Conservation (phyloP, 37 sponge, comb jelly and placozoan genomes). For the Dysidea cf. avara region DNA sequence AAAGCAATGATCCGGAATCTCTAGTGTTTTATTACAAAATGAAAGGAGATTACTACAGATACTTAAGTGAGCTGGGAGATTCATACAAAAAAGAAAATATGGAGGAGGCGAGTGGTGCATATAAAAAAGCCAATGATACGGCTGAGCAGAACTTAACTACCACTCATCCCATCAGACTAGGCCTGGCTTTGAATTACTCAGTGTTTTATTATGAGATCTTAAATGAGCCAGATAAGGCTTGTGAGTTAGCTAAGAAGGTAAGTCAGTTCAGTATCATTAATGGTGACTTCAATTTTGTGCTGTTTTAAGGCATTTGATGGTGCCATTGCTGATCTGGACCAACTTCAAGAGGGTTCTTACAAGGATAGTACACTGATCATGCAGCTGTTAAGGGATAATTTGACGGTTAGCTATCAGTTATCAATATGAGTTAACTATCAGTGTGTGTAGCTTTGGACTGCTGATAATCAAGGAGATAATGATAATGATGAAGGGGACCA, state of each 20-base stretch:
- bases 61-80: too few species aligned
- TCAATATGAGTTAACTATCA: background rate
- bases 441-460: constrained; percentile 31
- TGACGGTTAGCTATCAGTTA: constrained; percentile 54
- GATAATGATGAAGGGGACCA: constrained; percentile 41
- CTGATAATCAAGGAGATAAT: constrained; percentile 28
- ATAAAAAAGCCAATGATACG: constrained; percentile 45
- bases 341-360: constrained; percentile 85
- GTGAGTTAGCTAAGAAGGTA: constrained; percentile 77
- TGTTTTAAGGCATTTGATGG: constrained; percentile 85
- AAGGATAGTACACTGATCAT: constrained; percentile 95
- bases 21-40: too few species aligned
- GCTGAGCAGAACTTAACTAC: constrained; percentile 23
- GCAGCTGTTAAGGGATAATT: constrained; percentile 93
- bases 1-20: too few species aligned
- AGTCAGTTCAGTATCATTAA: too few species aligned
- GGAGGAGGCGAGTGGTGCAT: too few species aligned
- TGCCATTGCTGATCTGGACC: constrained; percentile 86
- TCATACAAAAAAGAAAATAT: too few species aligned
- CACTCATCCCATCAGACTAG: constrained; percentile 82
- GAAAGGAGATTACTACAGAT: too few species aligned
- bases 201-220: constrained; percentile 86
- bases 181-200: constrained; percentile 83
- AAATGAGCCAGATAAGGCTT: constrained; percentile 63
- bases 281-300: too few species aligned